Conservation (phyloP, 2,797 vertebrate genomes). For the Sebastes steindachneri region DNA sequence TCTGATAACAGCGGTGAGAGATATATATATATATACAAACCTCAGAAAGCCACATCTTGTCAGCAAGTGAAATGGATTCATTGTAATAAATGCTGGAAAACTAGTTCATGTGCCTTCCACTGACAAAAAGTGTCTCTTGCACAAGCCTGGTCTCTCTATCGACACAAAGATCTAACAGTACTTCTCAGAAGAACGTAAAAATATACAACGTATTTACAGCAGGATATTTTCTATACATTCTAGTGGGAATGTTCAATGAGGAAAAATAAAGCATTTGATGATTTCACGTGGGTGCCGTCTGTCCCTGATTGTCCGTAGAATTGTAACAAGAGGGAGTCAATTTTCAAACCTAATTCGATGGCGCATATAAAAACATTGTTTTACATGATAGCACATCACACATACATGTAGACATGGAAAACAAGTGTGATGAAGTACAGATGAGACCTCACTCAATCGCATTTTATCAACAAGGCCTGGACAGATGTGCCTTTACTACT, state of each 20-base stretch:
- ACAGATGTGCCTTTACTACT: constrained; percentile 20
- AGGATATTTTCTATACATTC: constrained; percentile 85
- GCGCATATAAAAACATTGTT: constrained; percentile 34
- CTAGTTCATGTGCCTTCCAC: constrained; percentile 46
- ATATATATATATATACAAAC: constrained; percentile 64
- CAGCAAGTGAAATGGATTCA: constrained; percentile 16
- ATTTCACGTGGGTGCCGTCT: constrained; percentile 85
- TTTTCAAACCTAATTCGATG: constrained; percentile 42
- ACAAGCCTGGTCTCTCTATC: constrained; percentile 47
- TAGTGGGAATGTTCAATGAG: constrained; percentile 91
- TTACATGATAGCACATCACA: constrained; percentile 51
- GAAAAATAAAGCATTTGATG: constrained; percentile 56
- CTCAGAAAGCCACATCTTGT: constrained; percentile 39
- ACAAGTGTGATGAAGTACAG: constrained; percentile 32
- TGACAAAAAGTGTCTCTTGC: constrained; percentile 65
- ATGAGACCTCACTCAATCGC: constrained; percentile 12
- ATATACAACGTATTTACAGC: constrained; percentile 95
- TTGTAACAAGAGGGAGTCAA: constrained; percentile 78
- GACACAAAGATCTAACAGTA: constrained; percentile 56
- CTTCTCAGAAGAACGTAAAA: constrained; percentile 76
- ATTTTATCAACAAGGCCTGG: background rate
- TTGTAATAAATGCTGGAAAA: constrained; percentile 53
- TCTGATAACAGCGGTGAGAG: constrained; percentile 24
- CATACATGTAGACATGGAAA: constrained; percentile 4
- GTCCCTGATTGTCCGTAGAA: constrained; percentile 94